These are phyloP conservation scores for Pseudochaenichthys georgianus DNA, from an alignment of 2,797 vertebrate species.

Conservation along the genomic window DNA sequence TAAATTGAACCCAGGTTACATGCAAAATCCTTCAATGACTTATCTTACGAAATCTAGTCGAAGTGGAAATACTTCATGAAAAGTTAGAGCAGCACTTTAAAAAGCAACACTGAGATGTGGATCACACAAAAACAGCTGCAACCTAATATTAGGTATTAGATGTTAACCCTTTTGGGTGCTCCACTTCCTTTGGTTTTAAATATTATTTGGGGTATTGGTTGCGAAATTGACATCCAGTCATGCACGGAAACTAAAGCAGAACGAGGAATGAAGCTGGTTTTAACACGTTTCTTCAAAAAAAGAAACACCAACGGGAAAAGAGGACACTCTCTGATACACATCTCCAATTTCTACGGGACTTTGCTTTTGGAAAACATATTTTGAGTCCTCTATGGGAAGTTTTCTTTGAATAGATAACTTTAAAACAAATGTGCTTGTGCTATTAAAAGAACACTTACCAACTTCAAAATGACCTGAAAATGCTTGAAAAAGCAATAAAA, in stretches of 20 bases:
- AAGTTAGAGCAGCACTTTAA: conserved; percentile 8
- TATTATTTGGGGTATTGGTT: neutral
- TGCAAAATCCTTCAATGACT: neutral
- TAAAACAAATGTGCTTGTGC: neutral
- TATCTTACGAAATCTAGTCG: conserved; percentile 8
- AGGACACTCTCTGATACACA: too few species aligned
- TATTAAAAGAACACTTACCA: too few species aligned
- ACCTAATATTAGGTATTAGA: conserved; percentile 28
- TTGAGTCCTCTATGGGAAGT: neutral
- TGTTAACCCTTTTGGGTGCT: neutral
- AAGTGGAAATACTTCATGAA: conserved; percentile 1
- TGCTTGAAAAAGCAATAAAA: too few species aligned
- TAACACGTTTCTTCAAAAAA: neutral
- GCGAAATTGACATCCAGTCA: neutral
- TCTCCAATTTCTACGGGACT: too few species aligned
- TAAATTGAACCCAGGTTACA: neutral
- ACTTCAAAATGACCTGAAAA: neutral
- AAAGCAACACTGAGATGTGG: neutral
- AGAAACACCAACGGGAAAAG: neutral
- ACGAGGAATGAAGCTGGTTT: conserved; percentile 14
- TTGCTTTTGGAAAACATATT: neutral
- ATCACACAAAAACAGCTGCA: neutral
- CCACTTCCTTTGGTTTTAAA: neutral
- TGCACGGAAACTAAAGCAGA: conserved; percentile 10
- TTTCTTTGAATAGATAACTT: neutral